These are phyloP conservation scores for Mechanitis mazaeus DNA, from an alignment of 2,888 invertebrate species.

Conservation along the genomic window DNA sequence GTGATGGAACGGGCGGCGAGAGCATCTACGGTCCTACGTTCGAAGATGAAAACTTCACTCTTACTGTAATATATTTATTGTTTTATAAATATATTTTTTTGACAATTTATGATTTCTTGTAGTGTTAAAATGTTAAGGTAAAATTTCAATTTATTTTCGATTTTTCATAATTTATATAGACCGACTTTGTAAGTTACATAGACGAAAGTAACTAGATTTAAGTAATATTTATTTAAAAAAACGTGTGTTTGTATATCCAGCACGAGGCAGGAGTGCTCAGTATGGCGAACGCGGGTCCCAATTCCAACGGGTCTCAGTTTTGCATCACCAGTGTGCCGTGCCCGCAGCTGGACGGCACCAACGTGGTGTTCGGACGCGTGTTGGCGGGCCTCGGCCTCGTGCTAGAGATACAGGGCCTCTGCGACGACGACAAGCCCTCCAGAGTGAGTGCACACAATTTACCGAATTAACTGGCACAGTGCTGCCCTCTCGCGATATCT, in stretches of 20 bases:
- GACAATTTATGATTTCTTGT: not conserved
- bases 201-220: not conserved
- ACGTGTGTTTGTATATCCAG: constrained; percentile 51
- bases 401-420: constrained; percentile 81
- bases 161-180: no score
- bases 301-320: constrained; percentile 97
- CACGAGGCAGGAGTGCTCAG: constrained; percentile 81
- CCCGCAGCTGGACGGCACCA: constrained; percentile 85
- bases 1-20: constrained; percentile 93
- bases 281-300: constrained; percentile 87
- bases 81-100: not conserved
- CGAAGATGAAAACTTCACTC: constrained; percentile 90
- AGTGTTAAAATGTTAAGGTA: no score
- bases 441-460: constrained; percentile 64
- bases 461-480: no score
- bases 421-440: constrained; percentile 76
- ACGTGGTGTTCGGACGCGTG: constrained; percentile 91
- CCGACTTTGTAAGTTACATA: no score
- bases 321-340: constrained; percentile 89
- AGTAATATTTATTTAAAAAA: constrained; percentile 1
- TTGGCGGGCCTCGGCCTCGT: constrained; percentile 84
- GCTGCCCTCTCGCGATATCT: no score
- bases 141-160: no score
- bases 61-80: constrained; percentile 62
- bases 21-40: constrained; percentile 95